Percentiles rank a stretch among this genome's conserved stretches.
Evolutionary conservation across 2,797 vertebrate genomes (phyloP).

Genomic region (Propithecus deckenii): DNA sequence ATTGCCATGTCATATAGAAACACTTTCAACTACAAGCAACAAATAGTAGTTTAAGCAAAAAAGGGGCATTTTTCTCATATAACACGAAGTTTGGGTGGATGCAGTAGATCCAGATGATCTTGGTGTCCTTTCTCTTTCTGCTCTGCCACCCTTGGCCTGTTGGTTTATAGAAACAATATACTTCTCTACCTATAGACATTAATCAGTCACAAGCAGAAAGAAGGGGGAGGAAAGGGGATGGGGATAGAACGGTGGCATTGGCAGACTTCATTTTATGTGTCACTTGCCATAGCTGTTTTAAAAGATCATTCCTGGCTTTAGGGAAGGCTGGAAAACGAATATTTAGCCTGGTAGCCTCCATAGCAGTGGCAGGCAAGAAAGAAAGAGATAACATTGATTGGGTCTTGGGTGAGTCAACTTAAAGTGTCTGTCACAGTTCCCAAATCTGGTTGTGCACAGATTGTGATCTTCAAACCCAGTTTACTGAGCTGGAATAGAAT

Average conservation of each 20-base stretch:
- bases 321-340: background rate
- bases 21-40: background rate
- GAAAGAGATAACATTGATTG: background rate
- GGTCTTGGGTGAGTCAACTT: background rate
- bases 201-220: background rate
- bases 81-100: background rate
- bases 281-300: background rate
- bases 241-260: background rate
- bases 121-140: background rate
- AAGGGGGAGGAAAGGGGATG: background rate
- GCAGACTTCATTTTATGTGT: background rate
- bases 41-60: conserved; percentile 1
- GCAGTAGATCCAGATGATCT: background rate
- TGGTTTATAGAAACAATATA: background rate
- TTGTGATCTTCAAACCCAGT: background rate
- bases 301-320: background rate
- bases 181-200: background rate
- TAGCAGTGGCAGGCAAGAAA: background rate
- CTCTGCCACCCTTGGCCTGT: background rate
- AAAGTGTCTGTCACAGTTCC: background rate
- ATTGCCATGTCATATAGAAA: background rate
- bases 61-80: background rate
- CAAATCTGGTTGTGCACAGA: background rate
- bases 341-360: background rate
- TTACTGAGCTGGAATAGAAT: background rate